A percentile compares a stretch with the other conserved stretches of the same genome.
phyloP scores from a whole-genome alignment of 2,113 vertebrate species.

The Melanocharis versteri region DNA sequence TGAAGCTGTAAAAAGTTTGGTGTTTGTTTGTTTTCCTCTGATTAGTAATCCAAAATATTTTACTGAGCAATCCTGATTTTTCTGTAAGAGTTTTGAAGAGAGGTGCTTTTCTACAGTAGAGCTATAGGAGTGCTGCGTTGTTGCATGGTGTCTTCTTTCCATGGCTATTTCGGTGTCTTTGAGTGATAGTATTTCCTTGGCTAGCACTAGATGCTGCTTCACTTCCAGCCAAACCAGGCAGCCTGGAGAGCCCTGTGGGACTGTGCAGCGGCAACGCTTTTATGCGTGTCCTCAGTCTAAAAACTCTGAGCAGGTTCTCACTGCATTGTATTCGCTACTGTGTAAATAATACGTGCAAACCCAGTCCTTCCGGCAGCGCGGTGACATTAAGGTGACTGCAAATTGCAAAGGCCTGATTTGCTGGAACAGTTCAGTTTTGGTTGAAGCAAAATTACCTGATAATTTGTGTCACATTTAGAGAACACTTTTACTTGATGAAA shows the following conservation, averaged over 20 bases:
- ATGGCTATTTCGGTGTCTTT: background rate
- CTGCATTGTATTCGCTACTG: background rate
- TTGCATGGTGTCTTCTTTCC: background rate
- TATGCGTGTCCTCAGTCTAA: background rate
- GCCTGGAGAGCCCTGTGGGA: background rate
- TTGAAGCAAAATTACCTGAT: background rate
- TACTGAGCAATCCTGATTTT: background rate
- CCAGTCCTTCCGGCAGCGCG: rapidly evolving
- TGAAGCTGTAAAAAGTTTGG: background rate
- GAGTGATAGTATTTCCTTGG: background rate
- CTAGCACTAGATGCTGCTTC: background rate
- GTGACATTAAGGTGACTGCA: background rate
- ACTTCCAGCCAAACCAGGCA: background rate
- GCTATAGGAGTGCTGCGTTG: background rate
- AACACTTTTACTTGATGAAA: background rate
- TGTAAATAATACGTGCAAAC: background rate
- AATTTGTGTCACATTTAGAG: background rate
- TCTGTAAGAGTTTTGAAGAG: background rate
- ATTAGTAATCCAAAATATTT: background rate
- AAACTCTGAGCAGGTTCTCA: background rate
- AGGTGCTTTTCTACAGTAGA: background rate
- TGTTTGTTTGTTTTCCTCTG: background rate
- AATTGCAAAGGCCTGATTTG: background rate
- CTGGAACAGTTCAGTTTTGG: background rate
- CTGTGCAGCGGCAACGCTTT: background rate